These are phyloP conservation scores for Cephalotes varians DNA, from an alignment of 2,888 invertebrate species.

Conservation along the genomic window DNA sequence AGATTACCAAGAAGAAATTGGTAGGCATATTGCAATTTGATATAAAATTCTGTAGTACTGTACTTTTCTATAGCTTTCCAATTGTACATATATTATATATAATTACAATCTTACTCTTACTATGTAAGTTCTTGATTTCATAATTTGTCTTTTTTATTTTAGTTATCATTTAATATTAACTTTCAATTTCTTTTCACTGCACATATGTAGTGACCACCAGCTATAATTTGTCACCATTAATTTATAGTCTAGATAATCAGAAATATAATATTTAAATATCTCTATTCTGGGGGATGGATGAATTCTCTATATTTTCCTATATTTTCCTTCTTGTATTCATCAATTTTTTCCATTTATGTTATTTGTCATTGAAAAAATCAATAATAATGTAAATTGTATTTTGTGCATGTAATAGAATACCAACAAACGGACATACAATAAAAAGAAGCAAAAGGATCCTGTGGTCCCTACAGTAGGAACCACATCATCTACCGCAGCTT, in stretches of 20 bases:
- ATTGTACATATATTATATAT: constrained; percentile 22
- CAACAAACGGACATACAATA: constrained; percentile 85
- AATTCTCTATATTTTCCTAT: too few species aligned
- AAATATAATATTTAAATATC: neutral
- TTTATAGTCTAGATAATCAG: neutral
- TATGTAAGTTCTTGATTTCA: neutral
- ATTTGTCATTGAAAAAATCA: neutral
- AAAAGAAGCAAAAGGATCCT: constrained; percentile 83
- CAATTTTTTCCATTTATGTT: constrained; percentile 25
- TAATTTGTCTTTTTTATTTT: neutral
- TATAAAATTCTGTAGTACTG: constrained; percentile 37
- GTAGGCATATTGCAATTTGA: constrained; percentile 75
- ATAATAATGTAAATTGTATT: constrained; percentile 11
- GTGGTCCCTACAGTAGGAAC: constrained; percentile 65
- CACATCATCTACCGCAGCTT: constrained; percentile 64
- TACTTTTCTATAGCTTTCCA: constrained; percentile 8
- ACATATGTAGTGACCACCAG: neutral
- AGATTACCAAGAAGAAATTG: constrained; percentile 79
- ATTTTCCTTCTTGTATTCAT: neutral
- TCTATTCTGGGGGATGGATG: constrained; percentile 16
- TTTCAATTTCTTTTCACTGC: constrained; percentile 12
- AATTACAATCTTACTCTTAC: neutral
- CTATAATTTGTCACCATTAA: constrained; percentile 1
- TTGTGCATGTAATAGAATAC: constrained; percentile 72
- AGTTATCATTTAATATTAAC: neutral